These are phyloP conservation scores for Lucilia cuprina DNA, from an alignment of 1,140 invertebrate genomes.

Conservation along the genomic window DNA sequence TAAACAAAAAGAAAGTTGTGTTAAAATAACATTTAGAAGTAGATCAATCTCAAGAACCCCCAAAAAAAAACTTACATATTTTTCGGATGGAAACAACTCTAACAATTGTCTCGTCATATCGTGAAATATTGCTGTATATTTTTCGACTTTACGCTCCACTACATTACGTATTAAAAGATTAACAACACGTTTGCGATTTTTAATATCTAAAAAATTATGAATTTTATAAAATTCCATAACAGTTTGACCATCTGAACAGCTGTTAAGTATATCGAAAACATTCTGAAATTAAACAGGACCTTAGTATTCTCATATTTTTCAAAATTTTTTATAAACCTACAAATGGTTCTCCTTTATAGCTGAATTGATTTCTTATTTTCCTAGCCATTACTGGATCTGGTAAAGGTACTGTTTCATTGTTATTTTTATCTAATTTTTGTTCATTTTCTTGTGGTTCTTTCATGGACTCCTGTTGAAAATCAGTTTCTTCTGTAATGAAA, in stretches of 20 bases:
- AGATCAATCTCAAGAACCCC: not conserved
- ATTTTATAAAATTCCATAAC: constrained; percentile 20
- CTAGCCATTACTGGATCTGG: not conserved
- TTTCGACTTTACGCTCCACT: not conserved
- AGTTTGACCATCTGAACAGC: not conserved
- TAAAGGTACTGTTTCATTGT: not conserved
- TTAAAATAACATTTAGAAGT: not conserved
- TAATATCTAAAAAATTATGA: constrained; percentile 11
- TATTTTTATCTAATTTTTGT: not conserved
- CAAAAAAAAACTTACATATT: constrained; percentile 19
- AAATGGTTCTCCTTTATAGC: not conserved
- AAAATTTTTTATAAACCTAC: not conserved
- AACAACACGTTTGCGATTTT: constrained; percentile 27
- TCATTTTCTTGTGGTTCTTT: not conserved
- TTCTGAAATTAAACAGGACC: not conserved
- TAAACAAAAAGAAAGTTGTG: not conserved
- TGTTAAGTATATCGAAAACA: not conserved
- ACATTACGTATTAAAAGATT: constrained; percentile 8
- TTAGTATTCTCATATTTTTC: too few relatives aligned
- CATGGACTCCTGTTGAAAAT: not conserved
- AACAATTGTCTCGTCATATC: constrained; percentile 1
- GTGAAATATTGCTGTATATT: constrained; percentile 21
- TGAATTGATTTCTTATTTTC: not conserved
- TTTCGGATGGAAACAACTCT: constrained; percentile 18
- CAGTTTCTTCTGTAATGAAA: not conserved